phyloP scores from a whole-genome alignment of 2,113 vertebrate species.

The Tenrec ecaudatus region DNA sequence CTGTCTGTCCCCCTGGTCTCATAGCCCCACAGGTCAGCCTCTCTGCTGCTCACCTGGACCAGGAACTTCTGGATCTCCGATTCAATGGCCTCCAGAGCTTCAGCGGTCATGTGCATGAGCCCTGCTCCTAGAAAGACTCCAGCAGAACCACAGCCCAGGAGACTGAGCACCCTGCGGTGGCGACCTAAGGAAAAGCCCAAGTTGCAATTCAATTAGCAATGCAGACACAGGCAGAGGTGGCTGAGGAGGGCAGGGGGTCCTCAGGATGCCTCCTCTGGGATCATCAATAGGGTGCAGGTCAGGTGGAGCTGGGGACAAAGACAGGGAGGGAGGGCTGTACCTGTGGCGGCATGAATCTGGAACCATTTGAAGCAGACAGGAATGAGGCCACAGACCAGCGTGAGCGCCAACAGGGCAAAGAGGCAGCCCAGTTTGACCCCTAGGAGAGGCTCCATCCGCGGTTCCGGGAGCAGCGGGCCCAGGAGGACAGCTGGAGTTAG shows the following conservation, averaged over 20 bases:
- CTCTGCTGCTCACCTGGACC: conserved; percentile 67
- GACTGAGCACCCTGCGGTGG: conserved; percentile 75
- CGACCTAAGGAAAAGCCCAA: conserved; percentile 63
- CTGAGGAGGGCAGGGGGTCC: neutral
- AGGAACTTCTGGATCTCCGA: conserved; percentile 70
- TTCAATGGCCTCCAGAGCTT: conserved; percentile 79
- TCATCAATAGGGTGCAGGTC: too few species aligned
- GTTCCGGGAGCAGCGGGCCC: neutral
- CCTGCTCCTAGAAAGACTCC: conserved; percentile 84
- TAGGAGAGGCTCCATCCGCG: conserved; percentile 80
- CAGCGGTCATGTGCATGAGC: conserved; percentile 83
- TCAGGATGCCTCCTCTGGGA: neutral
- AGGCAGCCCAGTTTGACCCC: conserved; percentile 81
- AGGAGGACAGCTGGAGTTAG: neutral
- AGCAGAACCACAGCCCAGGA: conserved; percentile 81
- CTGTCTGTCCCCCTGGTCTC: neutral
- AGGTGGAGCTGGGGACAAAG: neutral
- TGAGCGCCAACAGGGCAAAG: conserved; percentile 74
- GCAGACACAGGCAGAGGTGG: neutral
- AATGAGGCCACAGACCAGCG: conserved; percentile 79
- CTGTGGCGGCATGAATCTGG: conserved; percentile 79
- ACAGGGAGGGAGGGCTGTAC: conserved; percentile 51
- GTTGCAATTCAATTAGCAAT: neutral
- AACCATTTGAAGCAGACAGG: conserved; percentile 82
- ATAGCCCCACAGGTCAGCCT: neutral